Evolutionary conservation across 2,797 vertebrate species (phyloP).

Genomic region (Aratinga solstitialis): DNA sequence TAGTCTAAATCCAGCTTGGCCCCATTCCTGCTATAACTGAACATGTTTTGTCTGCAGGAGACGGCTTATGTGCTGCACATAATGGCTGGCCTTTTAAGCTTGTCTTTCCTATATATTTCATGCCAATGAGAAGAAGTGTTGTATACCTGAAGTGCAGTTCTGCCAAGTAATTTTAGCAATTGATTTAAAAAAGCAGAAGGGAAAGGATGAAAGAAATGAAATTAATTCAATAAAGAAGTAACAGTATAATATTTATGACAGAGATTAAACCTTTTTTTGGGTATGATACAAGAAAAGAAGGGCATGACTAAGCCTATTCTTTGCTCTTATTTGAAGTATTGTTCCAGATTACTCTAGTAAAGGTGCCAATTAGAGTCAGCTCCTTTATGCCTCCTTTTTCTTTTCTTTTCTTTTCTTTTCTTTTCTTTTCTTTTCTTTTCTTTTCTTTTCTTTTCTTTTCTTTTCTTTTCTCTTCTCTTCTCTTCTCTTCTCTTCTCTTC

Average conservation of each 20-base stretch:
- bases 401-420: not conserved
- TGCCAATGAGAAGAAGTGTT: not conserved
- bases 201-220: not conserved
- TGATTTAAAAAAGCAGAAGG: not conserved
- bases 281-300: not conserved
- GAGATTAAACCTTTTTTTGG: not conserved
- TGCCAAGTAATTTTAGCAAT: slow-evolving; percentile 1
- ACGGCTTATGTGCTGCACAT: not conserved
- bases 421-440: slow-evolving; percentile 8
- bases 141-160: not conserved
- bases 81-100: not conserved
- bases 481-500: slow-evolving; percentile 29
- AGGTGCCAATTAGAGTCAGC: slow-evolving; percentile 40
- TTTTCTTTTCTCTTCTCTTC: slow-evolving; percentile 23
- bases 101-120: not conserved
- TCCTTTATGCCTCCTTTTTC: slow-evolving; percentile 24
- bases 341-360: slow-evolving; percentile 19
- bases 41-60: not conserved
- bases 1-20: not conserved
- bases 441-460: slow-evolving; percentile 11
- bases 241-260: not conserved
- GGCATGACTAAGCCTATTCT: slow-evolving; percentile 19
- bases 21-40: not conserved
- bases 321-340: slow-evolving; percentile 4
- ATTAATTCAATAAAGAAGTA: slow-evolving; percentile 11